A percentile compares a stretch with the other conserved stretches of the same genome.
phyloP scores from a whole-genome alignment of 2,888 invertebrate genomes.

The Nemotelus nigrinus region DNA sequence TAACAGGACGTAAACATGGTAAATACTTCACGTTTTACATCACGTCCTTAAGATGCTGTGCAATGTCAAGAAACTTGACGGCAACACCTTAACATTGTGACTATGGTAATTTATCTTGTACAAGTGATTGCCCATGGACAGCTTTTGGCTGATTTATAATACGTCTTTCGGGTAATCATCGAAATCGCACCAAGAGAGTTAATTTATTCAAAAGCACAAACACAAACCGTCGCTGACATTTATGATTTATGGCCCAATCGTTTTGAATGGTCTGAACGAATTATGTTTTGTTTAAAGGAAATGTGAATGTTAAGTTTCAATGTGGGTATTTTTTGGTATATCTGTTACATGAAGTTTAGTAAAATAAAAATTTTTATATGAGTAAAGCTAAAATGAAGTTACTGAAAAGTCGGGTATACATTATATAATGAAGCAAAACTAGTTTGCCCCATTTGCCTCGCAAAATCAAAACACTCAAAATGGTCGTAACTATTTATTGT shows the following conservation, averaged over 20 bases:
- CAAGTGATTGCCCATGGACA: constrained; percentile 51
- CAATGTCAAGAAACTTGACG: constrained; percentile 15
- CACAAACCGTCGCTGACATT: constrained; percentile 48
- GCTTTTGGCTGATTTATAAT: constrained; percentile 49
- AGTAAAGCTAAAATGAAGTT: too few relatives aligned
- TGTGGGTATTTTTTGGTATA: too few relatives aligned
- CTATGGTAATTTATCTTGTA: constrained; percentile 49
- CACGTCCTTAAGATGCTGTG: background rate
- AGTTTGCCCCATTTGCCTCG: too few relatives aligned
- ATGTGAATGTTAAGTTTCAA: too few relatives aligned
- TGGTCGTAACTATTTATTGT: too few relatives aligned
- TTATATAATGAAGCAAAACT: too few relatives aligned
- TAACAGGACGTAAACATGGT: constrained; percentile 24
- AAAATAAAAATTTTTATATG: too few relatives aligned
- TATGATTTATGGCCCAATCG: constrained; percentile 47
- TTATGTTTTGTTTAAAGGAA: too few relatives aligned
- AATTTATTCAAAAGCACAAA: constrained; percentile 51
- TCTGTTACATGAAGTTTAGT: too few relatives aligned
- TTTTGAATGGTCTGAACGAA: background rate
- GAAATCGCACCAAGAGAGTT: constrained; percentile 39
- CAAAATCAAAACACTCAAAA: too few relatives aligned
- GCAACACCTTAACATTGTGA: constrained; percentile 47
- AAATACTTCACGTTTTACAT: constrained; percentile 15
- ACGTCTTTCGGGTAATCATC: constrained; percentile 51
- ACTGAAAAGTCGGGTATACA: too few relatives aligned